Conservation (phyloP, 2,888 invertebrate species). For the Euplexia lucipara region DNA sequence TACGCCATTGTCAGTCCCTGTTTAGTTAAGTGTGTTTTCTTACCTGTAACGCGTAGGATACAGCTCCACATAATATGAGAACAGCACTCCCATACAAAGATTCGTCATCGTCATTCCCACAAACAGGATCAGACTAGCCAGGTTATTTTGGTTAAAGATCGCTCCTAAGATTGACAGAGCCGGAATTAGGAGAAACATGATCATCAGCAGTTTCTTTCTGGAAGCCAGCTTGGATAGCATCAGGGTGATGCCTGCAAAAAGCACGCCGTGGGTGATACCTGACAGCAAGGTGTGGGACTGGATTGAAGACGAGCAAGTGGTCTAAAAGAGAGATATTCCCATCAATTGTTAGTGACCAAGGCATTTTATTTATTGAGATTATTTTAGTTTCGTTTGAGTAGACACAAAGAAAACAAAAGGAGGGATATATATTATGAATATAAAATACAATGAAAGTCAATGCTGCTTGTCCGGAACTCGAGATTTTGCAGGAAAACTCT, state of each 20-base stretch:
- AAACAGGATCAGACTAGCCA: constrained; percentile 64
- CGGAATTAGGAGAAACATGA: constrained; percentile 58
- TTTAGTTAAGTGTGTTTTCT: no score
- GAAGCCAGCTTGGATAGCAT: constrained; percentile 57
- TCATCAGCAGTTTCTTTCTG: constrained; percentile 65
- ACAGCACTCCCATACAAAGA: constrained; percentile 65
- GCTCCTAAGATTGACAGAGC: constrained; percentile 59
- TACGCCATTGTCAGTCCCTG: no score
- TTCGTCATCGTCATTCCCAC: constrained; percentile 68
- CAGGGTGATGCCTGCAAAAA: constrained; percentile 60
- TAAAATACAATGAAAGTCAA: no score
- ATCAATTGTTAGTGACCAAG: background rate
- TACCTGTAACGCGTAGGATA: constrained; percentile 59
- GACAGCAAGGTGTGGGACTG: constrained; percentile 49
- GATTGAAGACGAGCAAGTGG: constrained; percentile 44
- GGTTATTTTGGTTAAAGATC: constrained; percentile 57
- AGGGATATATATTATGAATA: no score
- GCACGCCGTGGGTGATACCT: constrained; percentile 52
- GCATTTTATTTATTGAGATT: no score
- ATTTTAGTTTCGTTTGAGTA: no score
- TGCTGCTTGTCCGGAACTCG: no score
- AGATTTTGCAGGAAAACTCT: no score
- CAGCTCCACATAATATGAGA: constrained; percentile 62
- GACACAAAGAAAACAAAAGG: no score
- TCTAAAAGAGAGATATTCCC: constrained; percentile 23